Conservation (phyloP, 1,140 invertebrate species). For the Drosophila tani region DNA sequence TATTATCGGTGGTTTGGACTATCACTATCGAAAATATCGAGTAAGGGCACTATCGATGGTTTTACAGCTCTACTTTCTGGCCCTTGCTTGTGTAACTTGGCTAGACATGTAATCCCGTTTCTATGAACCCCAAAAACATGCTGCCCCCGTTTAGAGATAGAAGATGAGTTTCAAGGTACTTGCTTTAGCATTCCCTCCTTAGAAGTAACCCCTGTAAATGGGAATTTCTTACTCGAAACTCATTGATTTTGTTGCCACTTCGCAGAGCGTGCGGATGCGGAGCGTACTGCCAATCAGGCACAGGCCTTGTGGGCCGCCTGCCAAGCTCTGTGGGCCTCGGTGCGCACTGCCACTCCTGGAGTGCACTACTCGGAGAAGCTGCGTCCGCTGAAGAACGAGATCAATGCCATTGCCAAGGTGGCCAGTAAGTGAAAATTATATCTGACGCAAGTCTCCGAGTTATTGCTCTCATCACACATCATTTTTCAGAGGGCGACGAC, state of each 20-base stretch:
- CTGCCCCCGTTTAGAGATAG: slow-evolving; percentile 79
- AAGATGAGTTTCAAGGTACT: slow-evolving; percentile 83
- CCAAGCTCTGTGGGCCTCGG: slow-evolving; percentile 91
- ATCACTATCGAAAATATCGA: too few relatives aligned
- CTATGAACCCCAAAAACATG: slow-evolving; percentile 33
- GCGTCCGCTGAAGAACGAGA: slow-evolving; percentile 91
- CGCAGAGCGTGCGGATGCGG: slow-evolving; percentile 91
- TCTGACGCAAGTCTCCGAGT: neutral
- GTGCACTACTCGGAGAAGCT: slow-evolving; percentile 87
- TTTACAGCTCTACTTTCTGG: too few relatives aligned
- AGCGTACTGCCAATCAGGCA: slow-evolving; percentile 91
- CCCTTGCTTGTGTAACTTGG: slow-evolving; percentile 10
- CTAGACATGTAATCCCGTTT: slow-evolving; percentile 34
- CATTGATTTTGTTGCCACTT: neutral
- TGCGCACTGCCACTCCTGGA: slow-evolving; percentile 88
- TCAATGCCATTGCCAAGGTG: slow-evolving; percentile 89
- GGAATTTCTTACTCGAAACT: neutral
- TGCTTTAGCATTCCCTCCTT: neutral
- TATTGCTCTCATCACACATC: neutral
- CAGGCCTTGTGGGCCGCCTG: slow-evolving; percentile 97
- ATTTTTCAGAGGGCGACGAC: slow-evolving; percentile 86
- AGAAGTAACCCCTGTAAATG: neutral
- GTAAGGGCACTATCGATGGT: too few relatives aligned
- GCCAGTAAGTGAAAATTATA: slow-evolving; percentile 86
- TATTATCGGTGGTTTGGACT: too few relatives aligned